Conservation (phyloP, 2,113 vertebrate genomes). For the Nycticryphes semicollaris region DNA sequence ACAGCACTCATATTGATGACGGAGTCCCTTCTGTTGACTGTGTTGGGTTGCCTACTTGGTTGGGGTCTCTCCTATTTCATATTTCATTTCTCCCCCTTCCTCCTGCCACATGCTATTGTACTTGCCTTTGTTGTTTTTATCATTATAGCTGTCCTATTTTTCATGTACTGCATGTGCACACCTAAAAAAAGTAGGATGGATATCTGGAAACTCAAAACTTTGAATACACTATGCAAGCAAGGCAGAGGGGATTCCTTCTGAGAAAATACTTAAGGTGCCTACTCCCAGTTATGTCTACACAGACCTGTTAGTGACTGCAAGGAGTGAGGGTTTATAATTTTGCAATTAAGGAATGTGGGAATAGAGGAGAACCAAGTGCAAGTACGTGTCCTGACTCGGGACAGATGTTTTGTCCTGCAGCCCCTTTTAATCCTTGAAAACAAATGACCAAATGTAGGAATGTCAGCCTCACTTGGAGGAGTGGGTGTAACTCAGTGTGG, state of each 20-base stretch:
- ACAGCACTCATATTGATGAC: background rate
- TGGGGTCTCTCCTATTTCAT: background rate
- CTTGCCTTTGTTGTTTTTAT: background rate
- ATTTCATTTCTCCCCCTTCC: background rate
- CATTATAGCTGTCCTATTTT: background rate
- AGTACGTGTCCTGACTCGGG: background rate
- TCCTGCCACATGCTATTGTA: background rate
- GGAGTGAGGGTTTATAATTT: background rate
- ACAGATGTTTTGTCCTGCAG: background rate
- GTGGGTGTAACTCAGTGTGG: background rate
- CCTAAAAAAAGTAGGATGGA: background rate
- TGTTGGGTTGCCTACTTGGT: background rate
- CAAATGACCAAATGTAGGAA: background rate
- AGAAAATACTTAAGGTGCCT: rapidly evolving
- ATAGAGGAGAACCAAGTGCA: background rate
- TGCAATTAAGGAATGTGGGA: background rate
- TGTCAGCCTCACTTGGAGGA: background rate
- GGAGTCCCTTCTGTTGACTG: background rate
- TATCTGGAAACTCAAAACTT: background rate
- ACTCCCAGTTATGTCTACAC: background rate
- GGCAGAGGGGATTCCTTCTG: background rate
- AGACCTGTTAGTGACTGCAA: background rate
- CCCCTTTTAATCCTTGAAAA: background rate
- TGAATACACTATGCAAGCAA: background rate
- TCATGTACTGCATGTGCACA: background rate